phyloP scores from a whole-genome alignment of 2,797 vertebrate genomes.

The Alcedo atthis region DNA sequence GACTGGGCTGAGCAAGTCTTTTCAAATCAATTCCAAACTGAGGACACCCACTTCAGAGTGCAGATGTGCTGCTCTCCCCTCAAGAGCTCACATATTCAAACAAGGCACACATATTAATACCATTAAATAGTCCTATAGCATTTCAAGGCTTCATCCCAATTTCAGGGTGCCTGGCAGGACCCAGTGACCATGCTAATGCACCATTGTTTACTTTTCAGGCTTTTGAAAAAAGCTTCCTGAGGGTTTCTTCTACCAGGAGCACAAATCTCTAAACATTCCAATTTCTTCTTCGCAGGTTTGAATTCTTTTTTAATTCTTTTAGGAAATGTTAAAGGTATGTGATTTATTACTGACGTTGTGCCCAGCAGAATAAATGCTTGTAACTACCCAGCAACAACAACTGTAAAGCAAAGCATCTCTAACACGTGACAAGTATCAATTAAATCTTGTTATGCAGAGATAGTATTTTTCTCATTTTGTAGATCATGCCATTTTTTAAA shows the following conservation, averaged over 20 bases:
- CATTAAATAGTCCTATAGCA: not conserved
- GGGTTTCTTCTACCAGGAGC: not conserved
- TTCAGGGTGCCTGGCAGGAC: not conserved
- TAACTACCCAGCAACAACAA: not conserved
- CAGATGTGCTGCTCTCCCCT: not conserved
- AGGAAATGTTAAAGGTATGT: not conserved
- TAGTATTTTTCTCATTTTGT: not conserved
- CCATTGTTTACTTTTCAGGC: not conserved
- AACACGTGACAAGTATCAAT: not conserved
- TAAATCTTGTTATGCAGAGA: not conserved
- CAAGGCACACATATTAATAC: not conserved
- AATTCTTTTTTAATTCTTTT: not conserved
- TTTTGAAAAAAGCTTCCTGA: not conserved
- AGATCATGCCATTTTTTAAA: not conserved
- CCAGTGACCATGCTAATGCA: not conserved
- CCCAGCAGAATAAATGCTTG: not conserved
- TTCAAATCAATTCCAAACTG: not conserved
- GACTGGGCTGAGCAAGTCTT: not conserved
- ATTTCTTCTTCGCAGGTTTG: not conserved
- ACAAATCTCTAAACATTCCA: not conserved
- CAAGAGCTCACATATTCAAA: not conserved
- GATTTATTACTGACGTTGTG: not conserved
- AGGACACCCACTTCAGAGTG: not conserved
- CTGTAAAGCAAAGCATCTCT: not conserved
- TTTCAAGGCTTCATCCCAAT: not conserved